Conservation (phyloP, 2,113 vertebrate species). For the Laticauda colubrina region DNA sequence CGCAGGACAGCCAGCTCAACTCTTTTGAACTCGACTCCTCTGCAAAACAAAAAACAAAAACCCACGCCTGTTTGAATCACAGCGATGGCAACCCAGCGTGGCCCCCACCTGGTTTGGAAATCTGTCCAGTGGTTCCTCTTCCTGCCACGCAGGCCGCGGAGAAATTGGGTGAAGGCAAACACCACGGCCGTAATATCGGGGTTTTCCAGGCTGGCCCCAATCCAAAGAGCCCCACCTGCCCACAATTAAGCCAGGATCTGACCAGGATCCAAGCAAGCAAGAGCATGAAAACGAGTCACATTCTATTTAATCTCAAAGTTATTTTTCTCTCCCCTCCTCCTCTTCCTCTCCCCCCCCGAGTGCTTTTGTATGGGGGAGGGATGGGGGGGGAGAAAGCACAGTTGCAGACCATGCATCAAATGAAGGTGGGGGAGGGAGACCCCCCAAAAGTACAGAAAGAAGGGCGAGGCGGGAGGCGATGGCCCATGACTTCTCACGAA, state of each 20-base stretch:
- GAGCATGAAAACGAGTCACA: background rate
- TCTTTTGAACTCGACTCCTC: background rate
- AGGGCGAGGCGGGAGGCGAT: background rate
- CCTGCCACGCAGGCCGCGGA: background rate
- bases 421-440: too few relatives aligned
- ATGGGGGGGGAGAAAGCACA: background rate
- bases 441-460: background rate
- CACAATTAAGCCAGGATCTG: background rate
- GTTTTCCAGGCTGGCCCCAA: background rate
- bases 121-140: background rate
- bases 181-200: background rate
- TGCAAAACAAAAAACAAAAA: background rate
- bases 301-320: background rate
- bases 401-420: background rate
- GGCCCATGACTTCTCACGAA: rapidly evolving
- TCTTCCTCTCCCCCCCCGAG: rapidly evolving
- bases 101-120: background rate
- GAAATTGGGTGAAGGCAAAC: background rate
- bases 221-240: background rate
- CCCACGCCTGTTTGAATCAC: rapidly evolving
- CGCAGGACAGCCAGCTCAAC: background rate
- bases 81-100: background rate
- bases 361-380: rapidly evolving
- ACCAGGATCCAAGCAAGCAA: background rate
- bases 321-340: background rate